Evolutionary conservation across 2,797 vertebrate genomes (phyloP), one percentile per base, ranked within the genome.

Genomic region (Holocentrus rufus): DNA sequence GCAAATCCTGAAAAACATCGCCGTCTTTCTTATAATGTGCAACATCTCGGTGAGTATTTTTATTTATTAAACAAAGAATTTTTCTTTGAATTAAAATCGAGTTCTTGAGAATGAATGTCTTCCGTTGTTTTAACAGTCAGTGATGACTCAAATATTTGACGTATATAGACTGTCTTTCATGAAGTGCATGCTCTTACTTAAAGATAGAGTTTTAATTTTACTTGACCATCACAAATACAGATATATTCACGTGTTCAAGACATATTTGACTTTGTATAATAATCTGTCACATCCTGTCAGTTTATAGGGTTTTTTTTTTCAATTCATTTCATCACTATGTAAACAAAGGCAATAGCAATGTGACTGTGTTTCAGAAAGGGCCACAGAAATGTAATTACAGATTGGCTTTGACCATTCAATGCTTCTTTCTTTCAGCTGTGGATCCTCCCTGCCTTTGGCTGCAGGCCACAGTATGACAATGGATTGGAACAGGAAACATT

Each of bases 391-490:
- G 25, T 61, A 36, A 30, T 67, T 0, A n/a, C 55, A 55, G 2
- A 18, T 34, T 39, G 31, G 2, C 22, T 39, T 53, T 55, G 36
- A 64, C 53, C 13, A 42, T 44, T 20, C 61, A 11, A 39, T 27
- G 8, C 76, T 6, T 77, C 7, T 69, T 18, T 79, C 27, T 71
- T 83, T 31, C 89, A 99, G 98, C 93, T 99, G 18, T 99, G 98
- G 98, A 96, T 99, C 72, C 96, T 98, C 1, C 95, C 96, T 0
- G 97, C 98, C 9, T 99, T 99, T 0, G 98, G 98, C 74, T 97
- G 96, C 89, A 95, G 98, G 25, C 97, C 97, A 0, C 97, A 99
- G 74, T 98, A 98, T 2, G 97, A 98, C 90, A 99, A 97, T 6
- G 95, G 95, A 8, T 65, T 98, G 57, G 98, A 99, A 90, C 95